Conservation (phyloP, 2,113 vertebrate genomes). For the Rhea pennata region DNA sequence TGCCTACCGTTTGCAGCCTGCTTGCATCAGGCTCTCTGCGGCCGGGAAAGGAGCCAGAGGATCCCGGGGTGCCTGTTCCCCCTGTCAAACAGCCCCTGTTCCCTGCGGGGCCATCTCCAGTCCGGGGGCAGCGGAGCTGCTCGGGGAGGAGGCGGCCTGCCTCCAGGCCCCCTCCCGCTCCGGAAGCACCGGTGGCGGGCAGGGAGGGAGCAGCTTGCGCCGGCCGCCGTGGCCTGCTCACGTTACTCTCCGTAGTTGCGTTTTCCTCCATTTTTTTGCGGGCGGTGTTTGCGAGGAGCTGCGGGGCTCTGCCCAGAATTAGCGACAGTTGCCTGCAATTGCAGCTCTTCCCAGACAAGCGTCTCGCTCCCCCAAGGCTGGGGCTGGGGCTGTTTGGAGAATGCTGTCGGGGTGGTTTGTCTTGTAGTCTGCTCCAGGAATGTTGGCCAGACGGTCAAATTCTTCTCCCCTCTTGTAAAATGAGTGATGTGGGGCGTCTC, state of each 20-base stretch:
- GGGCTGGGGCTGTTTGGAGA: constrained; percentile 71
- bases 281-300: not conserved
- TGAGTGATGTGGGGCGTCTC: constrained; percentile 71
- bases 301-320: constrained; percentile 2
- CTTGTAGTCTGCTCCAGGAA: constrained; percentile 73
- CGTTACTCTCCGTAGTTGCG: rapidly evolving
- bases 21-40: rapidly evolving
- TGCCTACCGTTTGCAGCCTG: not conserved
- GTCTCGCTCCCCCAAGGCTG: constrained; percentile 67
- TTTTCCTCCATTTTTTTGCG: not conserved
- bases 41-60: not conserved
- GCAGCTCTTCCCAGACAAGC: constrained; percentile 67
- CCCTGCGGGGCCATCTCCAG: not conserved
- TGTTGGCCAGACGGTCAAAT: constrained; percentile 77
- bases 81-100: not conserved
- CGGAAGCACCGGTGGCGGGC: not conserved
- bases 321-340: constrained; percentile 60
- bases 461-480: constrained; percentile 73
- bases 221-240: rapidly evolving
- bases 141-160: not conserved
- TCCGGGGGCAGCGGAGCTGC: rapidly evolving
- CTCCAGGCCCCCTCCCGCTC: not conserved
- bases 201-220: not conserved
- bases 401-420: constrained; percentile 75
- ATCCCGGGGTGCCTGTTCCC: not conserved